These are phyloP conservation scores for Cossypha dichroa DNA, from an alignment of 2,797 vertebrate genomes.

Conservation along the genomic window DNA sequence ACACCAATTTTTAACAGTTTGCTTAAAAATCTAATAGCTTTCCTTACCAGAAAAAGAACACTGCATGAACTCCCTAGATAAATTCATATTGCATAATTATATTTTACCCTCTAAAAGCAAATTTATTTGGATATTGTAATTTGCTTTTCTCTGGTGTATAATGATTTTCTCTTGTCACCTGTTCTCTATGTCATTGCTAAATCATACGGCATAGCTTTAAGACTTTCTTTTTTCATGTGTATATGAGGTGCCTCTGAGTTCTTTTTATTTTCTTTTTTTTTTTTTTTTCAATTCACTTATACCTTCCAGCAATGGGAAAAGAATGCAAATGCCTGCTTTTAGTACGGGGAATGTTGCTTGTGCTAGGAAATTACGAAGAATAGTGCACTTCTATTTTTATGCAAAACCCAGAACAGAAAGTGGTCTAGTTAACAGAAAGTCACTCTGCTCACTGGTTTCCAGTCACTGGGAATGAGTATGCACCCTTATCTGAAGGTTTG, in stretches of 20 bases:
- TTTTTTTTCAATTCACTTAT: background rate
- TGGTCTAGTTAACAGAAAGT: background rate
- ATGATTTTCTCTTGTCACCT: background rate
- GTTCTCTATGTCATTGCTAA: background rate
- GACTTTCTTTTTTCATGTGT: background rate
- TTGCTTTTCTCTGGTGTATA: background rate
- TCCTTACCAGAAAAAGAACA: background rate
- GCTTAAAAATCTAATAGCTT: background rate
- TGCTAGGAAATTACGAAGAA: background rate
- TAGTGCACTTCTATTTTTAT: background rate
- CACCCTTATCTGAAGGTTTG: background rate
- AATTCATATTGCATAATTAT: background rate
- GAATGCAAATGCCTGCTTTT: background rate
- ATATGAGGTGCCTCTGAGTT: background rate
- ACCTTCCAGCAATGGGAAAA: background rate
- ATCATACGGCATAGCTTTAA: background rate
- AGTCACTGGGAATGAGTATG: background rate
- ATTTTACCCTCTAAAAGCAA: background rate
- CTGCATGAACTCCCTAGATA: background rate
- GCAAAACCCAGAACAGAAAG: background rate
- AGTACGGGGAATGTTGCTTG: background rate
- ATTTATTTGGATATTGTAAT: background rate
- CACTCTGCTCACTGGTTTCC: background rate
- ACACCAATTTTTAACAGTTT: background rate
- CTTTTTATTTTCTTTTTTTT: background rate